Evolutionary conservation across 1,140 invertebrate species (phyloP).

Genomic region (Tribolium madens): DNA sequence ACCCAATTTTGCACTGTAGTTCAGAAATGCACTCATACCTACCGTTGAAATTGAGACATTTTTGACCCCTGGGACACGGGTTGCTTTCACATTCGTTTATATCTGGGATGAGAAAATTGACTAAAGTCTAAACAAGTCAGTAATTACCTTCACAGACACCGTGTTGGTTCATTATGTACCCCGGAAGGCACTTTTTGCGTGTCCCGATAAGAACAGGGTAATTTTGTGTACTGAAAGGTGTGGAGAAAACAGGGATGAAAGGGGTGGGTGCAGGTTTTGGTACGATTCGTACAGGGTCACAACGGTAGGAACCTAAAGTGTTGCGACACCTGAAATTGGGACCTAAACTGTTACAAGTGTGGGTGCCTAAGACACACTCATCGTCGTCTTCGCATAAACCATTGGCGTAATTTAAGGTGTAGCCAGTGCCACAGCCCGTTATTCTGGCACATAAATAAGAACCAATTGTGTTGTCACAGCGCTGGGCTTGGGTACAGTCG

Average conservation of each 20-base stretch:
- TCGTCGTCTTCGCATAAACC: conserved; percentile 94
- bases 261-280: conserved; percentile 49
- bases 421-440: conserved; percentile 94
- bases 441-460: conserved; percentile 87
- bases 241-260: neutral
- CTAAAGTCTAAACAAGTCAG: neutral
- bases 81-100: conserved; percentile 67
- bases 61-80: conserved; percentile 64
- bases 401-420: conserved; percentile 89
- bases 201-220: conserved; percentile 54
- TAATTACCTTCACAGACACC: conserved; percentile 68
- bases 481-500: conserved; percentile 75
- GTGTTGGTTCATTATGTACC: conserved; percentile 69
- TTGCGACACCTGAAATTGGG: conserved; percentile 87
- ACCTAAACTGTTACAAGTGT: conserved; percentile 79
- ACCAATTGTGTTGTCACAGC: conserved; percentile 92
- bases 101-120: conserved; percentile 58
- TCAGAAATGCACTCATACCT: conserved; percentile 70
- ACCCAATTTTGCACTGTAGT: conserved; percentile 67
- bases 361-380: conserved; percentile 85
- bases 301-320: conserved; percentile 83
- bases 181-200: conserved; percentile 65
- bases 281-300: conserved; percentile 68
- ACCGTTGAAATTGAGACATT: conserved; percentile 71
- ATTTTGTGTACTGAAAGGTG: conserved; percentile 35